Evolutionary conservation across 2,888 invertebrate species (phyloP).

Genomic region (Ferrisia virgata): DNA sequence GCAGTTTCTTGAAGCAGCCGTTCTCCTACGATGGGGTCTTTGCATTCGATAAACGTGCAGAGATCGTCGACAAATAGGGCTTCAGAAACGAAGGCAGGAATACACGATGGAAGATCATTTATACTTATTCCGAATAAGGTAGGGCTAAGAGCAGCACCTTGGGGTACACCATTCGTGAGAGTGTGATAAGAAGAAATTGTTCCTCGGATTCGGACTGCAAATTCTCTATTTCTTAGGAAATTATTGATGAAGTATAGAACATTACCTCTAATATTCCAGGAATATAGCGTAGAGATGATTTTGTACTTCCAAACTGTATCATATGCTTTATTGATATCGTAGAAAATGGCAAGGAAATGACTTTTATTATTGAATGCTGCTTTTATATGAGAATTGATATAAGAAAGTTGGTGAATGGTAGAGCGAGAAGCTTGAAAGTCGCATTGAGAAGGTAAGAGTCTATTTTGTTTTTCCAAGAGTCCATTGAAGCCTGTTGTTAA

Average conservation of each 20-base stretch:
- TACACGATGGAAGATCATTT: too few relatives aligned
- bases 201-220: too few relatives aligned
- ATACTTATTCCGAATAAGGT: too few relatives aligned
- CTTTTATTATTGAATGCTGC: conserved; percentile 19
- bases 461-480: background rate
- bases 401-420: background rate
- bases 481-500: background rate
- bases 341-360: background rate
- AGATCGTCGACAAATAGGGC: too few relatives aligned
- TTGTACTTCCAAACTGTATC: conserved; percentile 29
- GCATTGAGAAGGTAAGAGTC: background rate
- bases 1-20: too few relatives aligned
- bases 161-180: too few relatives aligned
- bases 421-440: background rate
- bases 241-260: background rate
- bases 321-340: conserved; percentile 7
- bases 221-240: too few relatives aligned
- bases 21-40: too few relatives aligned
- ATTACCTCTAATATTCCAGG: background rate
- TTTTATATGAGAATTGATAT: background rate
- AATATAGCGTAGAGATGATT: background rate
- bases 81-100: too few relatives aligned
- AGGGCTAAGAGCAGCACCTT: too few relatives aligned
- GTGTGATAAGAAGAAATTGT: too few relatives aligned
- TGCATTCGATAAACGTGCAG: too few relatives aligned